Percentiles rank a stretch among this genome's conserved stretches.
Evolutionary conservation across 1,140 invertebrate genomes (phyloP).

Genomic region (Wasmannia auropunctata): DNA sequence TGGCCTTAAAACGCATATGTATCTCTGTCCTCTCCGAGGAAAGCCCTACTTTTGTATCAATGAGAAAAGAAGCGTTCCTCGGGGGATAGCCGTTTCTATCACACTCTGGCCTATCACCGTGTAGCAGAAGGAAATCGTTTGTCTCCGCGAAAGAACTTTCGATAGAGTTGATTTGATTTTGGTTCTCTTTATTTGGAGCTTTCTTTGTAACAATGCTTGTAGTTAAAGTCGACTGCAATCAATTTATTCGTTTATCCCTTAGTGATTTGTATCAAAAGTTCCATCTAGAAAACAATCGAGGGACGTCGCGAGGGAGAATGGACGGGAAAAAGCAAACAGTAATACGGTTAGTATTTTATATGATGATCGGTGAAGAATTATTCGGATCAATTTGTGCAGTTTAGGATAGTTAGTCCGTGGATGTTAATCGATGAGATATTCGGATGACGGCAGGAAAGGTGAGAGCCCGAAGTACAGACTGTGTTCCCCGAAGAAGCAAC

Average conservation of each 20-base stretch:
- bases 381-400: slow-evolving; percentile 10
- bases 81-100: not conserved
- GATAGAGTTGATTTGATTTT: not conserved
- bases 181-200: not conserved
- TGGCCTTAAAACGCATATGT: slow-evolving; percentile 42
- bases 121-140: not conserved
- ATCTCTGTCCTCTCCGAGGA: slow-evolving; percentile 11
- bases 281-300: not conserved
- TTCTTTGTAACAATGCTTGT: not conserved
- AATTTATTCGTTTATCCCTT: not conserved
- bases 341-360: slow-evolving; percentile 6
- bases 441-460: slow-evolving; percentile 8
- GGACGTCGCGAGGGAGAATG: not conserved
- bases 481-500: slow-evolving; percentile 65
- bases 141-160: slow-evolving; percentile 7
- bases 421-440: slow-evolving; percentile 46
- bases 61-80: slow-evolving; percentile 33
- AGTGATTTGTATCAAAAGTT: slow-evolving; percentile 9
- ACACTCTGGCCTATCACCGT: not conserved
- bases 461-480: slow-evolving; percentile 32
- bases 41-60: slow-evolving; percentile 38
- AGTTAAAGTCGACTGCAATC: not conserved
- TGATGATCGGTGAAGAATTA: slow-evolving; percentile 12
- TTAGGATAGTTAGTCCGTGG: slow-evolving; percentile 26
- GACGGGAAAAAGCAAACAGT: not conserved